These are phyloP conservation scores for Tinea pellionella DNA, from an alignment of 2,888 invertebrate species.

Conservation along the genomic window DNA sequence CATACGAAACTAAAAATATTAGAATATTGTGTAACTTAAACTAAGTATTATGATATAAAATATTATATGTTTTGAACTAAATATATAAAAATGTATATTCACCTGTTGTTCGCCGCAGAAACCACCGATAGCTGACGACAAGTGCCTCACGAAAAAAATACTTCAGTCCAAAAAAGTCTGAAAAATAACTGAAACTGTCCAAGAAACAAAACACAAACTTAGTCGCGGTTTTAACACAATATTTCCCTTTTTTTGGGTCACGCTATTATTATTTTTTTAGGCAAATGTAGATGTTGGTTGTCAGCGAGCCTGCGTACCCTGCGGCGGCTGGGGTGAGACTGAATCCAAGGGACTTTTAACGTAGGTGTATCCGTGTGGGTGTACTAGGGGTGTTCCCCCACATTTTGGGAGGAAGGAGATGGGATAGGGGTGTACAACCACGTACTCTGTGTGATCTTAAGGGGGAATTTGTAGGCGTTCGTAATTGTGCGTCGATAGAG, in stretches of 20 bases:
- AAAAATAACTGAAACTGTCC: no score
- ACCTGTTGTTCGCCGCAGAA: neutral
- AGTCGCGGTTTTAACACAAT: no score
- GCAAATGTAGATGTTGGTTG: neutral
- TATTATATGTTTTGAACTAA: no score
- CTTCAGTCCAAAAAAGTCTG: neutral
- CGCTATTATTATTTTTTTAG: no score
- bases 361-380: conserved; percentile 47
- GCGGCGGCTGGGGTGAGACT: conserved; percentile 39
- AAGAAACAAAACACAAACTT: no score
- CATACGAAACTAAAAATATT: no score
- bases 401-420: neutral
- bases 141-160: neutral
- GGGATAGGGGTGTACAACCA: neutral
- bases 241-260: no score
- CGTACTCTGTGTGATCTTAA: neutral
- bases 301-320: conserved; percentile 19
- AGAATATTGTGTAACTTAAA: no score
- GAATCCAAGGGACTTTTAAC: conserved; percentile 48
- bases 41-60: no score
- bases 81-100: neutral
- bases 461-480: conserved; percentile 57
- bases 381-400: conserved; percentile 20
- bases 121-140: neutral
- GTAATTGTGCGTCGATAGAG: conserved; percentile 50